These are phyloP conservation scores for Agriopis aurantiaria DNA, from an alignment of 2,888 invertebrate genomes.

Conservation along the genomic window DNA sequence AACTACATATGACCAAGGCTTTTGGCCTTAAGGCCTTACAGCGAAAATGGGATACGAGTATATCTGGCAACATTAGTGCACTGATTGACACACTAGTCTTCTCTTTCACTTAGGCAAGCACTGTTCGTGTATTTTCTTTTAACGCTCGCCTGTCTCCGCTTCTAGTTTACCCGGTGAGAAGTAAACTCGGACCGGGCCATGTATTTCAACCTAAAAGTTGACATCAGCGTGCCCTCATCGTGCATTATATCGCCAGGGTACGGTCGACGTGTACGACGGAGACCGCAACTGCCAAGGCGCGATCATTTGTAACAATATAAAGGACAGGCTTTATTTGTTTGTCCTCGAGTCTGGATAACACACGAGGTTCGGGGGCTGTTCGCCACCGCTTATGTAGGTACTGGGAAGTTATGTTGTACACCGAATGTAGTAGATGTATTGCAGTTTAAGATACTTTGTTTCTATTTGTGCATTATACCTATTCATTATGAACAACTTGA, in stretches of 20 bases:
- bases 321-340: conserved; percentile 46
- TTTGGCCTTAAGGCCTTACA: no score
- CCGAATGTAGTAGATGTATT: background rate
- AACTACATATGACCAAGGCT: no score
- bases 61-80: no score
- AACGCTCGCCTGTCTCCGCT: no score
- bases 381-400: conserved; percentile 30
- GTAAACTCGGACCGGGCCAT: background rate
- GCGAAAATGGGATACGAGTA: no score
- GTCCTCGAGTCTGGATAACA: conserved; percentile 36
- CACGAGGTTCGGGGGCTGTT: conserved; percentile 38
- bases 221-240: conserved; percentile 21
- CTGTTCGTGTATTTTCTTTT: no score
- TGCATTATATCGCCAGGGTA: conserved; percentile 19
- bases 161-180: background rate
- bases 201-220: conserved; percentile 8
- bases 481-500: no score
- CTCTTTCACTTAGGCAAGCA: no score
- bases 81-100: no score
- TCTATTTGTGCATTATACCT: background rate
- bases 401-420: background rate
- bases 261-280: conserved; percentile 7
- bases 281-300: conserved; percentile 38
- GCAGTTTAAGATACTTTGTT: background rate
- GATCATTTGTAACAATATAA: conserved; percentile 47